A percentile compares a stretch with the other conserved stretches of the same genome.
phyloP scores from a whole-genome alignment of 2,888 invertebrate species.

The Polia nebulosa region DNA sequence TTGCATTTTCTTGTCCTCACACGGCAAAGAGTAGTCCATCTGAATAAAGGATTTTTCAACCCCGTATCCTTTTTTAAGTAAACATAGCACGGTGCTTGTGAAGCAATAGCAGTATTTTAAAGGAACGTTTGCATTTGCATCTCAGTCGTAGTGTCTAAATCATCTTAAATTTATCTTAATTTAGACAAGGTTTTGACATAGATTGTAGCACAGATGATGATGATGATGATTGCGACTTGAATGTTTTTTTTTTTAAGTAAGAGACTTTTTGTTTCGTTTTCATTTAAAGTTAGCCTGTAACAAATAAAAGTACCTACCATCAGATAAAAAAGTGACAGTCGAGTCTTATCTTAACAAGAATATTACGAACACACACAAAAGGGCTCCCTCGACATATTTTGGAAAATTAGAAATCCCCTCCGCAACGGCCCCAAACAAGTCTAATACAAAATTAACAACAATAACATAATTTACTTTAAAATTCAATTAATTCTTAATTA shows the following conservation, averaged over 20 bases:
- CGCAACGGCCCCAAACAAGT: conserved; percentile 53
- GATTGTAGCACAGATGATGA: no score
- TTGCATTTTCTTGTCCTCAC: conserved; percentile 36
- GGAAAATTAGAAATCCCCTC: conserved; percentile 36
- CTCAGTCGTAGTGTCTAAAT: no score
- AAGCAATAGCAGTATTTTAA: no score
- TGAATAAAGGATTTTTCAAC: conserved; percentile 12
- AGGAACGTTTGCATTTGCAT: no score
- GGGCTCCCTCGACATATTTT: conserved; percentile 29
- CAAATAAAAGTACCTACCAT: conserved; percentile 1
- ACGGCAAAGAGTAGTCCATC: conserved; percentile 22
- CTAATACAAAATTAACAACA: conserved; percentile 65
- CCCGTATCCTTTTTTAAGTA: not conserved
- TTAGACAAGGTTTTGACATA: no score
- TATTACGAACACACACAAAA: conserved; percentile 32
- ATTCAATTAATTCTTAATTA: conserved; percentile 82
- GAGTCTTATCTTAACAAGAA: conserved; percentile 23
- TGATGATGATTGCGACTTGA: no score
- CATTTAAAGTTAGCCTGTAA: not conserved
- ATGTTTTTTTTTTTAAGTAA: no score
- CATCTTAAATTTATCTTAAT: no score
- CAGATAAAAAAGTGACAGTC: conserved; percentile 16
- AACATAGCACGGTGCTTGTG: not conserved
- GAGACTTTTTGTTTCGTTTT: no score
- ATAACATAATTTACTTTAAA: conserved; percentile 69